These are phyloP conservation scores for Ceyx melanurus DNA, from an alignment of 2,113 vertebrate genomes.

Conservation along the genomic window DNA sequence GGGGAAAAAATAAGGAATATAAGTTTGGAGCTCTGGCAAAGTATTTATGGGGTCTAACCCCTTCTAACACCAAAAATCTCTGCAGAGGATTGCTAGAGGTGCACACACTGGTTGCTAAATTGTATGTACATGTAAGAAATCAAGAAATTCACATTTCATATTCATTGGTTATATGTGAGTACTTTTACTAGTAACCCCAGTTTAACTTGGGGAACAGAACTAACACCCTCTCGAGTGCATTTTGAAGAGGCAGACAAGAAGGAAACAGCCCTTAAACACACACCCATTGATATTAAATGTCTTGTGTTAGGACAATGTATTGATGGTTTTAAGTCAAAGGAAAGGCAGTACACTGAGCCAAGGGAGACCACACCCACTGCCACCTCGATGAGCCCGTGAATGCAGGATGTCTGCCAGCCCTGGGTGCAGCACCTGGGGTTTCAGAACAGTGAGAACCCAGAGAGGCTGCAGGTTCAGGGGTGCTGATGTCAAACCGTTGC, in stretches of 20 bases:
- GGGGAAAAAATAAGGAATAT: not conserved
- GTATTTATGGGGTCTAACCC: not conserved
- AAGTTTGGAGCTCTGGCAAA: not conserved
- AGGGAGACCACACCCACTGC: not conserved
- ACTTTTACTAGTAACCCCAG: not conserved
- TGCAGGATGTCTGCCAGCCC: not conserved
- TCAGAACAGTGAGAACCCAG: rapidly evolving
- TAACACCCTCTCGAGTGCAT: not conserved
- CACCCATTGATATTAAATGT: not conserved
- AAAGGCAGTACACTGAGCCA: not conserved
- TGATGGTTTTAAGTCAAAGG: not conserved
- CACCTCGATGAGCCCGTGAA: rapidly evolving
- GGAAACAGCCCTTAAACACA: not conserved
- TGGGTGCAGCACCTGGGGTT: not conserved
- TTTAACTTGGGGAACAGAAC: not conserved
- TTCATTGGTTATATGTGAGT: not conserved
- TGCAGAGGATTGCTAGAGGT: not conserved
- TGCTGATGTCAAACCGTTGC: not conserved
- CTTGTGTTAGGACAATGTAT: rapidly evolving
- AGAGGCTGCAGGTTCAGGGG: not conserved
- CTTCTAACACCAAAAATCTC: not conserved
- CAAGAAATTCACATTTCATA: not conserved
- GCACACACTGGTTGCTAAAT: not conserved
- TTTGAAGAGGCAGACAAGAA: not conserved
- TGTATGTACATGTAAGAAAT: rapidly evolving